Evolutionary conservation across 1,140 invertebrate genomes (phyloP).

Genomic region (Hermatobates lingyangjiaoensis): DNA sequence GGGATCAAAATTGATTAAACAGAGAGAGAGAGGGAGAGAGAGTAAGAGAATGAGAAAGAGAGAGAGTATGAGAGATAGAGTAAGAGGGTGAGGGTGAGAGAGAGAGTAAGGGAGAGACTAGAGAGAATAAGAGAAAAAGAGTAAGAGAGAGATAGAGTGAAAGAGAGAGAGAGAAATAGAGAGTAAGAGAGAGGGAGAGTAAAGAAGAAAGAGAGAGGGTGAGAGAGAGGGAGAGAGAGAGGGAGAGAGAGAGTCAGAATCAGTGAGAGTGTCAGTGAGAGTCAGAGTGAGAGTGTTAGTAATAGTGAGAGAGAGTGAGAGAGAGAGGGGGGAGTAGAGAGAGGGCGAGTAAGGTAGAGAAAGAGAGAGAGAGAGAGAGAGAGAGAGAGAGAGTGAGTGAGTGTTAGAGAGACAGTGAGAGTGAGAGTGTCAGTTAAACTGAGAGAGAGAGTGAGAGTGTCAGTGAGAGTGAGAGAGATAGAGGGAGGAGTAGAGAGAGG

Average conservation of each 20-base stretch:
- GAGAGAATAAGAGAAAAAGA: too few species aligned
- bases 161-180: too few species aligned
- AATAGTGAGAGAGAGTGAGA: neutral
- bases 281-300: neutral
- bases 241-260: neutral
- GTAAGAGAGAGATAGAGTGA: too few species aligned
- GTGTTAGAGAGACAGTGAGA: neutral
- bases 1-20: too few species aligned
- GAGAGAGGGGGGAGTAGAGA: neutral
- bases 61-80: too few species aligned
- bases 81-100: too few species aligned
- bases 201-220: neutral
- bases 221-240: neutral
- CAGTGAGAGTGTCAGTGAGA: neutral
- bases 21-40: too few species aligned
- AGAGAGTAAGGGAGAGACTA: too few species aligned
- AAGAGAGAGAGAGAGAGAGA: neutral
- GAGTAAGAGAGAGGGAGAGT: too few species aligned
- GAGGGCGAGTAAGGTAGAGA: neutral
- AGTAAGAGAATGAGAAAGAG: too few species aligned
- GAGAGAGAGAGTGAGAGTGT: neutral
- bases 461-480: neutral
- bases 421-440: neutral
- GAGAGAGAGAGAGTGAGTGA: neutral
- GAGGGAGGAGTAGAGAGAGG: too few species aligned